Conservation (phyloP, 2,888 invertebrate species). For the Drepanosiphum platanoidis region DNA sequence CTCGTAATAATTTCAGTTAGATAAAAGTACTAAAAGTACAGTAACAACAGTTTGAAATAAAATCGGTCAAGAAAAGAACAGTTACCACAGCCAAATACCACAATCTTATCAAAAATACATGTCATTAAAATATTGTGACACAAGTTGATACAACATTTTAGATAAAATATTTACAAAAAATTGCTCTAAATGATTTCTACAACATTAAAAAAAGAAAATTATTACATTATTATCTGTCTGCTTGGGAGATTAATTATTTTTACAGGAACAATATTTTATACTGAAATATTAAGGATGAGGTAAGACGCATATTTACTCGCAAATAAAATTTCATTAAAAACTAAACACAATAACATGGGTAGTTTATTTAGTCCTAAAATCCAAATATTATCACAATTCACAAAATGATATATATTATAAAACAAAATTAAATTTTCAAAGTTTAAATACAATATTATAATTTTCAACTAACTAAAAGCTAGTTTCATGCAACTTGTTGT, state of each 20-base stretch:
- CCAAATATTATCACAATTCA: constrained; percentile 17
- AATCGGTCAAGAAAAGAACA: too few species aligned
- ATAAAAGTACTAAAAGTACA: too few species aligned
- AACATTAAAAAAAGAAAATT: not conserved
- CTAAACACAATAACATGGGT: constrained; percentile 23
- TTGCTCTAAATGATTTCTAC: not conserved
- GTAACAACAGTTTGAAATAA: too few species aligned
- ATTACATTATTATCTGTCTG: not conserved
- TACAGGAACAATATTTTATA: not conserved
- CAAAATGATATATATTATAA: constrained; percentile 8
- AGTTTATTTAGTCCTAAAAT: constrained; percentile 17
- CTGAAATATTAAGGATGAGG: constrained; percentile 18
- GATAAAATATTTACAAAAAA: not conserved
- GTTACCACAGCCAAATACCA: not conserved
- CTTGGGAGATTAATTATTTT: too few species aligned
- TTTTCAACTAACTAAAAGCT: constrained; percentile 23
- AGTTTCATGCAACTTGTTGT: constrained; percentile 12
- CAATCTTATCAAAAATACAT: not conserved
- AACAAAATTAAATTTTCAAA: constrained; percentile 37
- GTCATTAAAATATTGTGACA: not conserved
- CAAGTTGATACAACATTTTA: not conserved
- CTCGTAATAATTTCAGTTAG: too few species aligned
- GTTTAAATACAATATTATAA: constrained; percentile 28
- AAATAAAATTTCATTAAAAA: constrained; percentile 35
- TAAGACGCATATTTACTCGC: not conserved